Conservation (phyloP, 2,888 invertebrate genomes). For the Zootermopsis nevadensis region DNA sequence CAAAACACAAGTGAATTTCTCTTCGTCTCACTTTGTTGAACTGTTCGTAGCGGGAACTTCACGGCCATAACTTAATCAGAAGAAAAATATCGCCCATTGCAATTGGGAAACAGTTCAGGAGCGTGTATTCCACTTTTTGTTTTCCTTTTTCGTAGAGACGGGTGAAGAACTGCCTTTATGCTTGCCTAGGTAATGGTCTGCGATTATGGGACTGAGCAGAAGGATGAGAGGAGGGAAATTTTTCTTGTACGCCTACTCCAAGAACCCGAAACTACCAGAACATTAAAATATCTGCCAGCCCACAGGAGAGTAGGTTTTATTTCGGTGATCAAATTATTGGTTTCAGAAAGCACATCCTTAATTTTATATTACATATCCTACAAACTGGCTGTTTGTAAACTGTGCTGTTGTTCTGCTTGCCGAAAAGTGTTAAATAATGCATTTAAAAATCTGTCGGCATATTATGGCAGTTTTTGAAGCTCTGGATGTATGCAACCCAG, state of each 20-base stretch:
- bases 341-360: no score
- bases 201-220: not conserved
- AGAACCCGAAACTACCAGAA: not conserved
- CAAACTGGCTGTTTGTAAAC: no score
- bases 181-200: not conserved
- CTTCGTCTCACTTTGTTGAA: not conserved
- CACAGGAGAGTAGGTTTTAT: no score
- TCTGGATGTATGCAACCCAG: no score
- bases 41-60: not conserved
- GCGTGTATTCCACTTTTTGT: not conserved
- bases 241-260: not conserved
- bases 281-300: no score
- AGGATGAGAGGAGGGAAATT: not conserved
- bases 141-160: not conserved
- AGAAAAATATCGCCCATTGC: no score
- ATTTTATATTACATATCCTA: no score
- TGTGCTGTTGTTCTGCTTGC: no score
- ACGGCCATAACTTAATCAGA: not conserved
- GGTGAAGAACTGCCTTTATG: not conserved
- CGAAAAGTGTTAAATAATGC: no score
- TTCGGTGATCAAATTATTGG: no score
- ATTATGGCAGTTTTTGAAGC: no score
- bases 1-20: not conserved
- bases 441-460: no score
- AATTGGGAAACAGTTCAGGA: slow-evolving; percentile 32